Evolutionary conservation across 2,113 vertebrate genomes (phyloP).

Genomic region (Microtus pennsylvanicus): DNA sequence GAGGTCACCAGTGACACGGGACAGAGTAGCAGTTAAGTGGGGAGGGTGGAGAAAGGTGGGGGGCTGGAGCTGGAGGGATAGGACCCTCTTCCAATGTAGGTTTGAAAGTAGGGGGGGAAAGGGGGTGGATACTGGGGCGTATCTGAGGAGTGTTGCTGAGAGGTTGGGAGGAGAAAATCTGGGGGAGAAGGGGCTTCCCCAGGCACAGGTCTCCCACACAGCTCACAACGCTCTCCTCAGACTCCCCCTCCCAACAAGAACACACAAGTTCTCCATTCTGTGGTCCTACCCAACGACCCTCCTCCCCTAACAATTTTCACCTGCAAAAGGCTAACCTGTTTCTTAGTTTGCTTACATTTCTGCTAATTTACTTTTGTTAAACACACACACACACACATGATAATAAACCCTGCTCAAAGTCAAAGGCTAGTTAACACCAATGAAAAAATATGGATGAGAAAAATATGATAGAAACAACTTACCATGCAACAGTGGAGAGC

Average conservation of each 20-base stretch:
- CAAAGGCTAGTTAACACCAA: not conserved
- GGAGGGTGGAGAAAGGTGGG: not conserved
- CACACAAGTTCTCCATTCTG: not conserved
- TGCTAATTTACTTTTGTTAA: not conserved
- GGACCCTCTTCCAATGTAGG: not conserved
- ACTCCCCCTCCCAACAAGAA: not conserved
- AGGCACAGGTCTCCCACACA: not conserved
- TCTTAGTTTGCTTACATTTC: not conserved
- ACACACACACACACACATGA: too few species aligned
- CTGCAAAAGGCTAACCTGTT: not conserved
- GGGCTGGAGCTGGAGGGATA: not conserved
- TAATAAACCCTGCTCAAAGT: not conserved
- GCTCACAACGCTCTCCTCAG: too few species aligned
- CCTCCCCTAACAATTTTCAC: not conserved
- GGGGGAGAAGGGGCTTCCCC: too few species aligned
- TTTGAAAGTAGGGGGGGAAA: not conserved
- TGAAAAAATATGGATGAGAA: not conserved
- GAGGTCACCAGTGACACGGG: too few species aligned
- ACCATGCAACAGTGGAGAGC: not conserved
- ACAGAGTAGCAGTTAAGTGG: not conserved
- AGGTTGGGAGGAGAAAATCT: not conserved
- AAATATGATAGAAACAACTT: not conserved
- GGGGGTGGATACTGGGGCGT: too few species aligned
- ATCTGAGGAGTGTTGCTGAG: not conserved
- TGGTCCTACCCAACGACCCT: not conserved